A percentile compares a stretch with the other conserved stretches of the same genome.
phyloP scores from a whole-genome alignment of 2,797 vertebrate species.

The Tiaroga cobitis region DNA sequence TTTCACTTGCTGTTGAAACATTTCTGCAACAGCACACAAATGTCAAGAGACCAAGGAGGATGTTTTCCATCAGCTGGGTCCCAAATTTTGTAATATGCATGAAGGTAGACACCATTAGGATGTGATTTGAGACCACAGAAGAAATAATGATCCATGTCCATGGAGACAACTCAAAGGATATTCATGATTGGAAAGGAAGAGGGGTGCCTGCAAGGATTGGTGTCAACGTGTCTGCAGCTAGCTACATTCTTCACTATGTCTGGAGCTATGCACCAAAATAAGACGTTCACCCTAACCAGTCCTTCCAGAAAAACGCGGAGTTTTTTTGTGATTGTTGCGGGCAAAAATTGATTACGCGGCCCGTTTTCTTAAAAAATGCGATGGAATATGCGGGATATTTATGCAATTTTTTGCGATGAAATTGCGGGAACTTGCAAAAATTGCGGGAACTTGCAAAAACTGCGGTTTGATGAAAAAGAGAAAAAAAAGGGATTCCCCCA shows the following conservation, averaged over 20 bases:
- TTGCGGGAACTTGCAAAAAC: too few relatives aligned
- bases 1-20: constrained; percentile 45
- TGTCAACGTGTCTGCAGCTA: neutral
- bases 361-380: too few relatives aligned
- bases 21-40: constrained; percentile 42
- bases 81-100: constrained; percentile 35
- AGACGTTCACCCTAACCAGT: neutral
- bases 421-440: too few relatives aligned
- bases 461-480: too few relatives aligned
- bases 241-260: neutral
- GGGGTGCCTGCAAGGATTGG: neutral
- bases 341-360: too few relatives aligned
- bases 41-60: constrained; percentile 34
- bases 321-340: too few relatives aligned
- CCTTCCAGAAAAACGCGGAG: too few relatives aligned
- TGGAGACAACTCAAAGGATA: constrained; percentile 29
- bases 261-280: neutral
- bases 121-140: constrained; percentile 22
- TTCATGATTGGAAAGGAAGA: constrained; percentile 22
- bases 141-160: constrained; percentile 6
- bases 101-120: constrained; percentile 20
- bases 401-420: too few relatives aligned
- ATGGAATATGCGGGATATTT: too few relatives aligned
- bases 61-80: constrained; percentile 47
- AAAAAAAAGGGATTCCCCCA: too few relatives aligned